These are phyloP conservation scores for Macrochelys suwanniensis DNA, from an alignment of 2,797 vertebrate species.

Conservation along the genomic window DNA sequence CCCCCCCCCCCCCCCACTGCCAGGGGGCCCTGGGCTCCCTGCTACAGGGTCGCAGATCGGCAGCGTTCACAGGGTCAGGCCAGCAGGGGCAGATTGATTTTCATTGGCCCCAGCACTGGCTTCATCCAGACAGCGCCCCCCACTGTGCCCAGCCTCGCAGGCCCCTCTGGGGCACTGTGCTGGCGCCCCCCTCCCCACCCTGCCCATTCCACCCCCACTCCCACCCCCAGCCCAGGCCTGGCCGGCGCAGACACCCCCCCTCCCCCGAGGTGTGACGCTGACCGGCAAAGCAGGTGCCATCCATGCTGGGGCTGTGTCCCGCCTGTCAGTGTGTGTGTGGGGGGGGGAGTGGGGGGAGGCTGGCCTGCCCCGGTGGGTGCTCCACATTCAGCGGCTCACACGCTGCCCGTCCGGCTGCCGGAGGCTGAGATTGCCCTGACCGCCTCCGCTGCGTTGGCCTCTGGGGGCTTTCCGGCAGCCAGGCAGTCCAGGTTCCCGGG, in stretches of 20 bases:
- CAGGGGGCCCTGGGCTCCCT: background rate
- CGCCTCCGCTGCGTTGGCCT: background rate
- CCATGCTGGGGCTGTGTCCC: background rate
- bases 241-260: no score
- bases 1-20: no score
- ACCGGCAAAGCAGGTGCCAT: background rate
- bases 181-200: no score
- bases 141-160: no score
- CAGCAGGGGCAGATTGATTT: background rate
- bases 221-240: no score
- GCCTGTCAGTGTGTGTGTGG: background rate
- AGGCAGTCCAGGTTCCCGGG: background rate
- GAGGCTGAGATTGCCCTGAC: background rate
- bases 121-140: background rate
- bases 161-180: no score
- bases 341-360: fast-evolving
- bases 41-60: background rate
- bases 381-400: background rate
- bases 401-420: background rate
- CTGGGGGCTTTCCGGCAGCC: background rate
- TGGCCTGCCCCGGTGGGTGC: background rate
- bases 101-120: background rate
- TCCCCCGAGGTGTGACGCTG: background rate
- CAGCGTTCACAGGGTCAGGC: background rate
- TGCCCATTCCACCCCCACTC: background rate